Evolutionary conservation across 2,888 invertebrate genomes (phyloP).

Genomic region (Cerastis leucographa): DNA sequence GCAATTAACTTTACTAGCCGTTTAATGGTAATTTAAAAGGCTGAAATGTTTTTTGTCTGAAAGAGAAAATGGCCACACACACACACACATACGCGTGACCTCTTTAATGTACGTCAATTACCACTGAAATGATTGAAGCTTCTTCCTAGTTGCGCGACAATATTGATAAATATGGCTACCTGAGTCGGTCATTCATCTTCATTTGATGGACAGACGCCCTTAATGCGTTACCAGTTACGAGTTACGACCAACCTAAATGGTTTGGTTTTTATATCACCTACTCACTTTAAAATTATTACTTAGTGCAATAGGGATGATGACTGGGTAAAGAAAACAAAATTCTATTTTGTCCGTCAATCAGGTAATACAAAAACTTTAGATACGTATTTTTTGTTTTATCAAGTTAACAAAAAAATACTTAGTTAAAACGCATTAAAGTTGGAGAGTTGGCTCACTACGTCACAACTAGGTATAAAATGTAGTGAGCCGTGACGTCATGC

Average conservation of each 20-base stretch:
- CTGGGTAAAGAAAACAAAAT: no score
- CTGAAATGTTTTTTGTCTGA: slow-evolving; percentile 13
- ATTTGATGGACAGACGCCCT: slow-evolving; percentile 63
- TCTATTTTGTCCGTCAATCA: no score
- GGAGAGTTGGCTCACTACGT: no score
- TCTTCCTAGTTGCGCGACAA: slow-evolving; percentile 55
- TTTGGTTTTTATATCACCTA: slow-evolving; percentile 46
- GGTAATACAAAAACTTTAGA: no score
- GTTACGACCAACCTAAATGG: slow-evolving; percentile 49
- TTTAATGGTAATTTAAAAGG: slow-evolving; percentile 21
- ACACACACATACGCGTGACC: slow-evolving; percentile 3
- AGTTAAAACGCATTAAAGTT: no score
- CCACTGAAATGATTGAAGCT: slow-evolving; percentile 49
- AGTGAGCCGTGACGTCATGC: no score
- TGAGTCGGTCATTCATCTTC: slow-evolving; percentile 57
- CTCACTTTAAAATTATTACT: slow-evolving; percentile 44
- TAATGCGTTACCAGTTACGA: slow-evolving; percentile 61
- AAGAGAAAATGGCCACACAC: slow-evolving; percentile 31
- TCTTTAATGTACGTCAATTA: slow-evolving; percentile 51
- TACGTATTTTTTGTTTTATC: no score
- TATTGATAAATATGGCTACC: slow-evolving; percentile 59
- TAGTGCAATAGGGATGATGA: slow-evolving; percentile 33
- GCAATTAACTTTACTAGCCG: slow-evolving; percentile 4
- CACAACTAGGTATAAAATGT: no score
- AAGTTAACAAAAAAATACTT: no score